Conservation (phyloP, 2,113 vertebrate genomes). For the Rhinoderma darwinii region DNA sequence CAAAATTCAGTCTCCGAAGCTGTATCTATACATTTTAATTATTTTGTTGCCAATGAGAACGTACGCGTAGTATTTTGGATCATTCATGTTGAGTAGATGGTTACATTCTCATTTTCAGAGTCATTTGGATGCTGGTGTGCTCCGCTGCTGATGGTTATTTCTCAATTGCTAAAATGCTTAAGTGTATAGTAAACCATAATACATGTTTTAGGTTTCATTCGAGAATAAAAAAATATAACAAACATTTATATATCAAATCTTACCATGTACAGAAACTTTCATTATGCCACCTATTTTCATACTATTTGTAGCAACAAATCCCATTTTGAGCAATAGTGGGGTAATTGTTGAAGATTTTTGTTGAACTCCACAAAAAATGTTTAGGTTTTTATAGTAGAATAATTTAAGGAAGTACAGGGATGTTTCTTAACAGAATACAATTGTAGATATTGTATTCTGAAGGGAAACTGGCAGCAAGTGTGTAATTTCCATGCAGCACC, state of each 20-base stretch:
- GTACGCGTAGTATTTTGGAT: not conserved
- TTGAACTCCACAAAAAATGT: not conserved
- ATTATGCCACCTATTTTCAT: too few species aligned
- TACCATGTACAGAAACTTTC: not conserved
- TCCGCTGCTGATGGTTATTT: not conserved
- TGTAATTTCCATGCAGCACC: too few species aligned
- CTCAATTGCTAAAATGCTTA: slow-evolving; percentile 1
- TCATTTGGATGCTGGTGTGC: not conserved
- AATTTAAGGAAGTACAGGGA: too few species aligned
- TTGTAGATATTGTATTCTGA: too few species aligned
- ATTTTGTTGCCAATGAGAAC: not conserved
- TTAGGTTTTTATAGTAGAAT: not conserved
- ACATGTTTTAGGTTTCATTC: not conserved
- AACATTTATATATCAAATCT: not conserved
- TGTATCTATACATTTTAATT: not conserved
- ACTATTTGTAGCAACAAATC: not conserved
- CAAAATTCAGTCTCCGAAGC: not conserved
- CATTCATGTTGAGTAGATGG: not conserved
- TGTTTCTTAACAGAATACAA: too few species aligned
- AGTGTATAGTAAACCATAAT: not conserved
- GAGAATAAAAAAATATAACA: not conserved
- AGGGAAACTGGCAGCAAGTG: too few species aligned
- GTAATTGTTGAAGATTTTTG: not conserved
- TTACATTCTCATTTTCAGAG: not conserved
- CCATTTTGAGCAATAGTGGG: not conserved